Evolutionary conservation across 53 echinoderm and acorn worm genomes (phyloP).

Genomic region (Stichopus horrens): DNA sequence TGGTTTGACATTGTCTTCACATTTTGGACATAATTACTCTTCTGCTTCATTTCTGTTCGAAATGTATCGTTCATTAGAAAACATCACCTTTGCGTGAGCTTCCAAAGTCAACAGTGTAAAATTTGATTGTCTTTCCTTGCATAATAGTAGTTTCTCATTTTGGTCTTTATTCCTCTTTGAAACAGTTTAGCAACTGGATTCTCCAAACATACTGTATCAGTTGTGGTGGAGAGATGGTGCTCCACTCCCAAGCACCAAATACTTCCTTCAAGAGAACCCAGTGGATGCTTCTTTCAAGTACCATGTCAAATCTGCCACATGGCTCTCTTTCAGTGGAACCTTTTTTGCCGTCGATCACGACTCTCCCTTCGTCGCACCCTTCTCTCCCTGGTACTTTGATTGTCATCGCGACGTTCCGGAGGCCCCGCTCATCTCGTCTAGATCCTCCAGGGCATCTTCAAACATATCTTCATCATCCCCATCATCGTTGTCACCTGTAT

Average conservation of each 20-base stretch:
- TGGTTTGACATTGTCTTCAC: too few relatives aligned
- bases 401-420: conserved; percentile 49
- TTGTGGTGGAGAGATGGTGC: too few relatives aligned
- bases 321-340: background rate
- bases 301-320: background rate
- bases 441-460: conserved; percentile 63
- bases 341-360: background rate
- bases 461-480: conserved; percentile 47
- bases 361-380: background rate
- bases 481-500: conserved; percentile 44
- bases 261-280: background rate
- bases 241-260: background rate
- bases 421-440: conserved; percentile 55
- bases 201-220: too few relatives aligned
- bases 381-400: background rate
- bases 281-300: background rate
- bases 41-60: too few relatives aligned
- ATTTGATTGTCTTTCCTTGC: too few relatives aligned
- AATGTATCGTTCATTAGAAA: too few relatives aligned
- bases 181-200: too few relatives aligned
- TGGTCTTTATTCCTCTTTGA: too few relatives aligned
- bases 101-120: too few relatives aligned
- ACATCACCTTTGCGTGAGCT: too few relatives aligned
- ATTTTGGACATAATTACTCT: too few relatives aligned
- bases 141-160: too few relatives aligned